These are phyloP conservation scores for Caenorhabditis latens DNA, from an alignment of 1,140 invertebrate species.

Conservation along the genomic window DNA sequence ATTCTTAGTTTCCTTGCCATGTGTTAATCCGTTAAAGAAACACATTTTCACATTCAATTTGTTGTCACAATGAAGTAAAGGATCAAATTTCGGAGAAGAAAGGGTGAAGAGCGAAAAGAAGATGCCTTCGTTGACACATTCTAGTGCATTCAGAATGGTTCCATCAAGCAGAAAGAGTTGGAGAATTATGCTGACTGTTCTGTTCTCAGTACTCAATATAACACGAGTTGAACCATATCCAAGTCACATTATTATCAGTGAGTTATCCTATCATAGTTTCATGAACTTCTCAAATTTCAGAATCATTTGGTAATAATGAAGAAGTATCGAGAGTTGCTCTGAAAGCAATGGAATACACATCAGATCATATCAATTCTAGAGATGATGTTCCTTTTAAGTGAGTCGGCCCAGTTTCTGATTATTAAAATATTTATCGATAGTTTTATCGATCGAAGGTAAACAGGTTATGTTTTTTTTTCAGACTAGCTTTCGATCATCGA, in stretches of 20 bases:
- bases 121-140: background rate
- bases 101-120: constrained; percentile 1
- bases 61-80: constrained; percentile 24
- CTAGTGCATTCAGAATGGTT: constrained; percentile 27
- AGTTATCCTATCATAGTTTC: background rate
- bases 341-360: constrained; percentile 53
- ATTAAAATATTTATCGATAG: too few species aligned
- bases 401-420: background rate
- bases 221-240: constrained; percentile 34
- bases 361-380: constrained; percentile 60
- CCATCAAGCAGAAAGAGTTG: background rate
- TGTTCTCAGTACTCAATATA: constrained; percentile 2
- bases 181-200: constrained; percentile 11
- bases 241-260: constrained; percentile 39
- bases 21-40: constrained; percentile 9
- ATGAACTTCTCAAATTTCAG: constrained; percentile 28
- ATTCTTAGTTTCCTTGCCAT: background rate
- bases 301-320: constrained; percentile 50
- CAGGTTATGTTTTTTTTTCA: background rate
- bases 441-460: background rate
- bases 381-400: constrained; percentile 60
- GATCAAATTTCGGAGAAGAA: constrained; percentile 27
- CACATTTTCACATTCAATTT: constrained; percentile 12
- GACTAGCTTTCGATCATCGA: constrained; percentile 60
- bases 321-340: constrained; percentile 49